Evolutionary conservation across 2,888 invertebrate species (phyloP), one percentile per base, ranked within the genome.

Genomic region (Agrochola circellaris): DNA sequence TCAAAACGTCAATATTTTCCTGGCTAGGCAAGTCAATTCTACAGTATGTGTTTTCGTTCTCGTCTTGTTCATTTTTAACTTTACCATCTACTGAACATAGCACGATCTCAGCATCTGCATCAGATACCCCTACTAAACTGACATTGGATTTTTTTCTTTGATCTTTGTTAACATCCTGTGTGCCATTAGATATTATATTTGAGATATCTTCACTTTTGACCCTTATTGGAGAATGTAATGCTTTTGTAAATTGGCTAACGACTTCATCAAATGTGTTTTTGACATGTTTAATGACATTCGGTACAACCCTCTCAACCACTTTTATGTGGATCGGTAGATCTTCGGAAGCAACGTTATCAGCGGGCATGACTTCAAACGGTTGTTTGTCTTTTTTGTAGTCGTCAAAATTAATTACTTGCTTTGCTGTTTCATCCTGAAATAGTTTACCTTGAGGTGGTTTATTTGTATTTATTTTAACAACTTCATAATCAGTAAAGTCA

Each of bases 211-310:
- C 93, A 81, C 86, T 92, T 88, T 92, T 94, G 3, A 84, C 62
- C 88, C 90, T 93, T 42, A 90, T 80, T n/a, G 92, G 88, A 20
- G 92, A 93, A 54, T 87, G 82, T 4, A 91, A 81, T 6, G 96
- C 95, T 42, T 94, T 85, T 92, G 95, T 95, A 89, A 96, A 96
- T 30, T 90, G 92, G 77, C 90, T 92, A 7, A 89, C 79, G n/a
- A 90, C 85, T 56, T 92, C 90, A 79, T 91, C 85, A 11, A 86
- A 82, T 54, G 74, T 75, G 45, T 83, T 75, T 79, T 85, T 74
- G n/a, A 58, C 48, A 42, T 42, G 54, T 42, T 58, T 54, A 64
- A 20, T 61, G 73, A 81, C 85, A 48, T 80, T 75, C 66, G 77
- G 74, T 62, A 78, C 86, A 23, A 74, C 17, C 2, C 5, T 15